These are phyloP conservation scores for Sesia bembeciformis DNA, from an alignment of 2,888 invertebrate species.

Conservation along the genomic window DNA sequence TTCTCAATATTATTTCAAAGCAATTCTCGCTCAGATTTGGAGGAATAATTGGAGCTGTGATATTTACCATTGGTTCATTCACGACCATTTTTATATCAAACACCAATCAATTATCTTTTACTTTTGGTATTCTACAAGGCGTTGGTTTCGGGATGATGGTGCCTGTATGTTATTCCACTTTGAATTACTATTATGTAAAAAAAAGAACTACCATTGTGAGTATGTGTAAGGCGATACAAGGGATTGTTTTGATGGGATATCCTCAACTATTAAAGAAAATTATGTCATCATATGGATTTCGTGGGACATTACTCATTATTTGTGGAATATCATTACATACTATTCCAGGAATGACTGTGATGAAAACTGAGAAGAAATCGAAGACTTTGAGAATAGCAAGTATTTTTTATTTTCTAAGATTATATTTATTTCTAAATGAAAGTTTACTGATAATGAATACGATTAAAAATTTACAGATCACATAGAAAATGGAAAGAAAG, in stretches of 20 bases:
- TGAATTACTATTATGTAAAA: slow-evolving; percentile 76
- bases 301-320: slow-evolving; percentile 75
- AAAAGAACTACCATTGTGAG: slow-evolving; percentile 78
- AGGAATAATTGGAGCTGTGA: slow-evolving; percentile 69
- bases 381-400: slow-evolving; percentile 43
- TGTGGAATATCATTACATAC: slow-evolving; percentile 75
- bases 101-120: slow-evolving; percentile 70
- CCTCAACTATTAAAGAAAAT: slow-evolving; percentile 70
- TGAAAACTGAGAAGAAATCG: slow-evolving; percentile 55
- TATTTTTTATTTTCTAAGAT: slow-evolving; percentile 31
- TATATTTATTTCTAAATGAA: slow-evolving; percentile 2
- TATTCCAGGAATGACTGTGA: slow-evolving; percentile 73
- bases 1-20: slow-evolving; percentile 72
- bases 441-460: slow-evolving; percentile 4
- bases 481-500: slow-evolving; percentile 20
- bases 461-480: slow-evolving; percentile 23
- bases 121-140: slow-evolving; percentile 74
- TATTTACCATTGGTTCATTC: slow-evolving; percentile 69
- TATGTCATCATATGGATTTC: slow-evolving; percentile 72
- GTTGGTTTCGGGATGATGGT: slow-evolving; percentile 78
- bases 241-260: slow-evolving; percentile 72
- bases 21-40: slow-evolving; percentile 68
- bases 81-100: slow-evolving; percentile 68
- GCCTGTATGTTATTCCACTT: slow-evolving; percentile 74
- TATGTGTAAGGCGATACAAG: slow-evolving; percentile 75